Base-by-base conservation (phyloP, 2,797 vertebrate species). In the Anableps anableps region DNA sequence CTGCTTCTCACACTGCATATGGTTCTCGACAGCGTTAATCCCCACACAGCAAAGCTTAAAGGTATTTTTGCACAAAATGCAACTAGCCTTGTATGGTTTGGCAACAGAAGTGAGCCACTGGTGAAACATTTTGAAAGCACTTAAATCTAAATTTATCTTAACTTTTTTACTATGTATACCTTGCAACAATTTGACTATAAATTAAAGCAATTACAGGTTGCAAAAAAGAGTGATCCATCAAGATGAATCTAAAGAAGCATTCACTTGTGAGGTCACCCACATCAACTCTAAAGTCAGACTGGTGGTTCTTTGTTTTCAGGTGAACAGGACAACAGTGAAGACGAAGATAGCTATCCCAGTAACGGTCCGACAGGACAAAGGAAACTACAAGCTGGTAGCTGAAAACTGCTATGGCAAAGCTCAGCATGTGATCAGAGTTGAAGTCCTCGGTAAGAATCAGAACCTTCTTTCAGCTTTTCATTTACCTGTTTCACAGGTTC, bases 351-450 rank as follows among this genome's bases (percentile, higher is more conserved):
- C 80, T 58, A 95, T 99, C 78, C 95, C 98, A 81, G 95, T 93
- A 87, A 94, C 96, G 21, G n/a, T 94, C 64, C 95, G 99, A 79
- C 85, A 78, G 71, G 98, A 99, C 91, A 98, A 94, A 81, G 98
- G 97, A 88, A 95, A 94, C 80, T 99, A 99, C 82, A 97, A 95
- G 4, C 91, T 99, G 75, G 93, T 95, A 72, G 99, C 97, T 76
- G 95, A 97, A 78, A 99, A 99, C 93, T 96, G 95, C 79, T 93
- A 95, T 4, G 99, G 99, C 79, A 93, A 93, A 41, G 97, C 96
- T 73, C 88, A 94, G 34, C 94, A 95, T 0, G 62, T 86, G 48
- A 92, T 96, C 77, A 80, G 21, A 11, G 94, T 96, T 0, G 92
- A 95, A 60, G 83, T 96, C 72, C 91, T 96, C 0, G 96, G 96